Base-by-base conservation (phyloP, 2,888 invertebrate species). In the Cryptus viduatorius region DNA sequence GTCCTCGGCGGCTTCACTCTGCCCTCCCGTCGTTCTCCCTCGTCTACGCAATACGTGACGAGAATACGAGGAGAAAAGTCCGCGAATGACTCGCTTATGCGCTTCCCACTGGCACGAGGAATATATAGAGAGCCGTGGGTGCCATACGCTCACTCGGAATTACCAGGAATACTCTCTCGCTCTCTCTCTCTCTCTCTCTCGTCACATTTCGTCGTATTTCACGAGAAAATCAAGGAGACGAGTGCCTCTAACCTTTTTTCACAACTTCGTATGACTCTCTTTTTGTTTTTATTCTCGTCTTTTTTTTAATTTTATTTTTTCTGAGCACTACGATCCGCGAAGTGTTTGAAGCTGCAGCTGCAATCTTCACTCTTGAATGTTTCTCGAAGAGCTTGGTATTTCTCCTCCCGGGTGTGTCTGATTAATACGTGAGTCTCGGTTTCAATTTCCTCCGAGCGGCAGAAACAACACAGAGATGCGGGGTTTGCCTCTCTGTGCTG, bases 81-180 rank as follows among this genome's bases (percentile, higher is more conserved):
- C 73, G 73, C 69, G 83, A 83, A 82, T 82, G 83, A 75, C 75
- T 50, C 79, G 83, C 75, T 83, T 69, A 75, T 69, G 64, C 73
- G 61, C 69, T 73, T 69, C 73, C 42, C 79, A 75, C 64, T 50
- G 44, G 69, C 79, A 46, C 42, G 56, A 50, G 14, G 37, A 73
- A 67, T 79, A 73, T 69, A 79, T 78, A 59, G 68, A 59, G 68
- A 61, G 31, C 44, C 61, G 59, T 59, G 12, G 16, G 8, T 14
- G 50, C 44, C 76, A 42, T 44, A 71, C n/a, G 50, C 50, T 64
- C 48, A 16, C 42, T 29, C 64, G 24, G 42, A 71, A 61, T 79
- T 61, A 42, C 37, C 48, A 46, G 50, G 37, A 48, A 31, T 14
- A n/a, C 64, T 44, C 56, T 24, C 64, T 44, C 56, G 0, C 7